phyloP scores from a whole-genome alignment of 2,113 vertebrate species.

The Climacteris rufus region DNA sequence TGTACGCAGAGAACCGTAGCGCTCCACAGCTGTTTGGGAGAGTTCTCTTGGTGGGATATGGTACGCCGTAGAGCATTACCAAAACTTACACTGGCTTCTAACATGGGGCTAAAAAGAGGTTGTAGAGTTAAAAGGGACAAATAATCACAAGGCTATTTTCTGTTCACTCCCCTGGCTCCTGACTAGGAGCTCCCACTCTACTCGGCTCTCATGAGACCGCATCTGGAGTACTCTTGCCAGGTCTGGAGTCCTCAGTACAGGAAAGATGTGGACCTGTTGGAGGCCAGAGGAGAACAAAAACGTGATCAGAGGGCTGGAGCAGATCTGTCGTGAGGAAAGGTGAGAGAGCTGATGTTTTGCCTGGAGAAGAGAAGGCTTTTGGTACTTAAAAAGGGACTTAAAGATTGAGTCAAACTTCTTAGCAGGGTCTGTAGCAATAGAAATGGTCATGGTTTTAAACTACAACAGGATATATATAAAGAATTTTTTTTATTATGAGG shows the following conservation, averaged over 20 bases:
- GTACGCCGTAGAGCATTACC: accelerated
- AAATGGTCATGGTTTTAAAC: neutral
- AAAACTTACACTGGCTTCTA: neutral
- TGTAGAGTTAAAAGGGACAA: neutral
- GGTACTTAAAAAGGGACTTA: accelerated
- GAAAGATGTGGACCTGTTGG: accelerated
- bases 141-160: neutral
- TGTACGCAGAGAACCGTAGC: neutral
- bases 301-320: neutral
- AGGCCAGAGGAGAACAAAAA: neutral
- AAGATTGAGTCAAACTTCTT: neutral
- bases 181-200: accelerated
- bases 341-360: neutral
- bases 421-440: neutral
- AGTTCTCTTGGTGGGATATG: neutral
- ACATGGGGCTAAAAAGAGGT: accelerated
- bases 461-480: too few species aligned
- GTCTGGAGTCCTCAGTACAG: accelerated
- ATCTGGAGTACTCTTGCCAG: accelerated
- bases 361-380: neutral
- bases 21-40: too few species aligned
- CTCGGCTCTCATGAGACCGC: accelerated
- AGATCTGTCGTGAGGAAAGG: accelerated
- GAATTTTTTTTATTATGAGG: accelerated
- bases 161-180: neutral